Conservation (phyloP, 2,888 invertebrate species). For the Lycaena phlaeas region DNA sequence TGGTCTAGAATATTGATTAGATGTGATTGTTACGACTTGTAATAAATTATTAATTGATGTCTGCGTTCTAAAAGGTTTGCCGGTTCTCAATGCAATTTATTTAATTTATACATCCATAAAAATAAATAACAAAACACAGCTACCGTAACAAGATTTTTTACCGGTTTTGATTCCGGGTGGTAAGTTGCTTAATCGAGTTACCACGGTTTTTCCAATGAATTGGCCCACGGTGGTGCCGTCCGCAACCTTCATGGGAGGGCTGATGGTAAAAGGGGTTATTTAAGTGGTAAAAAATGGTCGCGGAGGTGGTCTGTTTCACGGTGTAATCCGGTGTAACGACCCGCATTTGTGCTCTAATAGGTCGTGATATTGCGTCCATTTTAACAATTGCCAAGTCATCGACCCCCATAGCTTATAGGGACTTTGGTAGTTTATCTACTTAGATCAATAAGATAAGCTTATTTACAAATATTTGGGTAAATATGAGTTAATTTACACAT, state of each 20-base stretch:
- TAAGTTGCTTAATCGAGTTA: conserved; percentile 21
- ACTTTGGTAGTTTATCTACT: too few species aligned
- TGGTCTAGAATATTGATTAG: too few species aligned
- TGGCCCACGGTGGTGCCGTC: conserved; percentile 17
- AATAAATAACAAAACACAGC: too few species aligned
- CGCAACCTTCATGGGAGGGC: conserved; percentile 50
- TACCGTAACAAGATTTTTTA: neutral
- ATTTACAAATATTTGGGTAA: too few species aligned
- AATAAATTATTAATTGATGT: too few species aligned
- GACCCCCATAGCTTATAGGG: conserved; percentile 25
- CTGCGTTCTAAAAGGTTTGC: too few species aligned
- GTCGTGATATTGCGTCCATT: conserved; percentile 54
- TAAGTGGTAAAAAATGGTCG: conserved; percentile 46
- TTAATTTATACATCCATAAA: too few species aligned
- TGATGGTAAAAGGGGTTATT: conserved; percentile 32
- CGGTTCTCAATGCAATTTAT: neutral
- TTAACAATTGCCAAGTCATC: conserved; percentile 49
- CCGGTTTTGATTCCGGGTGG: conserved; percentile 15
- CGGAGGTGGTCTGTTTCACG: conserved; percentile 66
- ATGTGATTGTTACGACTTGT: too few species aligned
- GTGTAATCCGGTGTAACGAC: conserved; percentile 49
- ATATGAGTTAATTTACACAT: too few species aligned
- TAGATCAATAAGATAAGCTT: too few species aligned
- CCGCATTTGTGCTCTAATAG: conserved; percentile 56
- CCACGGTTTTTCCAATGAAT: conserved; percentile 19